Base-by-base conservation (phyloP, 1,140 invertebrate genomes). In the Dufourea novaeangliae region DNA sequence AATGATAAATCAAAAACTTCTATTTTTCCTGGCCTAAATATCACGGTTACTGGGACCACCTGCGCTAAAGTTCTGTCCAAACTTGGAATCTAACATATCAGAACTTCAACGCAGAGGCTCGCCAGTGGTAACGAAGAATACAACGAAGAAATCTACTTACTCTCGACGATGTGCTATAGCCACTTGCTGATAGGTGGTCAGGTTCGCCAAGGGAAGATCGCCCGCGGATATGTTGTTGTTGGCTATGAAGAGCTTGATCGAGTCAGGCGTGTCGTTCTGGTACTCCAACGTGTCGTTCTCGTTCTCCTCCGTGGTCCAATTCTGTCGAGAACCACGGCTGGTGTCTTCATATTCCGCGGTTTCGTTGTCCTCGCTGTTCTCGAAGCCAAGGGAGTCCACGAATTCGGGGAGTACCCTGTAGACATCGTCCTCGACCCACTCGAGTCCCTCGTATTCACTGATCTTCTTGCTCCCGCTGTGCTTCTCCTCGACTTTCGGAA, bases 341-440 rank as follows among this genome's bases (percentile, higher is more conserved):
- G 62, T 27, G 6, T 85, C 80, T 7, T 82, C 84, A 14, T 85
- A 79, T 11, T 86, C 84, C 0, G 74, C 82, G 0, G 81, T 72
- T 12, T 79, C 82, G 54, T 78, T 79, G 8, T 82, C 82, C 10
- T 82, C 82, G 22, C 29, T 72, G 5, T 78, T 66, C 2, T 89
- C 87, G n/a, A 89, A 86, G 50, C 82, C 72, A 2, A 88, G 22
- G 1, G 78, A 72, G 14, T 86, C 81, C 20, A 66, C 78, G 27
- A 87, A 74, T 6, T 84, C 63, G 1, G 91, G 91, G 56, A 91
- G 88, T 27, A 92, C 91, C 34, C 89, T 85, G 67, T 93, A 93
- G 66, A 93, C 89, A 29, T 93, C 91, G 25, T 91, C 91, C 14
- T 89, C 88, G 14, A 93, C 83, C 91, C 91, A 93, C 50, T 92